phyloP scores from a whole-genome alignment of 2,888 invertebrate species.

The Andrena trimmerana region DNA sequence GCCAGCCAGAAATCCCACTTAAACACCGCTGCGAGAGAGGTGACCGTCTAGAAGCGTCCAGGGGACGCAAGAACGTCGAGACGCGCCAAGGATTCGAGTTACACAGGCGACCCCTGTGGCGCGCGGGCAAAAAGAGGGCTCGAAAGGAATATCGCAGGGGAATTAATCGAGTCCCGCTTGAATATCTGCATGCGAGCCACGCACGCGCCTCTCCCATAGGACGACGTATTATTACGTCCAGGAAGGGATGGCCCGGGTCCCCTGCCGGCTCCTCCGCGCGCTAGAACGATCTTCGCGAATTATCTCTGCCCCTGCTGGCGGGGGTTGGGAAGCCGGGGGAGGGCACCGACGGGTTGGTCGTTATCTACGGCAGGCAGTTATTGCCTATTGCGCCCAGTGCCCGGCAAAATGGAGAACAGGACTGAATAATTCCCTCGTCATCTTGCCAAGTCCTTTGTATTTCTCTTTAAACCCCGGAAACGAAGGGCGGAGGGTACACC shows the following conservation, averaged over 20 bases:
- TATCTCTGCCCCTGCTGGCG: conserved; percentile 53
- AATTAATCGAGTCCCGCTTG: conserved; percentile 38
- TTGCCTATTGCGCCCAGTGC: conserved; percentile 61
- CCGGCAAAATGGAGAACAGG: conserved; percentile 53
- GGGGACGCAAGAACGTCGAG: neutral
- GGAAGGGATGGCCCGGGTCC: conserved; percentile 20
- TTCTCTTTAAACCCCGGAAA: conserved; percentile 57
- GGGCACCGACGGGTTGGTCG: conserved; percentile 38
- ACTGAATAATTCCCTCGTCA: conserved; percentile 62
- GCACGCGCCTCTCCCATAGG: conserved; percentile 39
- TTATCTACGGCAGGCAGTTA: conserved; percentile 65
- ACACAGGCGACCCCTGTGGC: neutral
- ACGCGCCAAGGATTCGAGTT: neutral
- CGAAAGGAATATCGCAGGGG: neutral
- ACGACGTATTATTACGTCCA: conserved; percentile 53
- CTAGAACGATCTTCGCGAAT: conserved; percentile 60
- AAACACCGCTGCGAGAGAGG: neutral
- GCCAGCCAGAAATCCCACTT: neutral
- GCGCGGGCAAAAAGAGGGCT: conserved; percentile 6
- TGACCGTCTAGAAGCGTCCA: neutral
- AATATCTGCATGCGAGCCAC: conserved; percentile 52
- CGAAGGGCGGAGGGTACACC: conserved; percentile 5
- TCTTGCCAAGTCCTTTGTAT: conserved; percentile 57
- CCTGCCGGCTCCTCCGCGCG: conserved; percentile 40
- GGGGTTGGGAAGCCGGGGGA: conserved; percentile 4